Percentiles rank a stretch among this genome's conserved stretches.
Conservation (phyloP, 2,888 invertebrate species). For the Epinotia ramella region DNA sequence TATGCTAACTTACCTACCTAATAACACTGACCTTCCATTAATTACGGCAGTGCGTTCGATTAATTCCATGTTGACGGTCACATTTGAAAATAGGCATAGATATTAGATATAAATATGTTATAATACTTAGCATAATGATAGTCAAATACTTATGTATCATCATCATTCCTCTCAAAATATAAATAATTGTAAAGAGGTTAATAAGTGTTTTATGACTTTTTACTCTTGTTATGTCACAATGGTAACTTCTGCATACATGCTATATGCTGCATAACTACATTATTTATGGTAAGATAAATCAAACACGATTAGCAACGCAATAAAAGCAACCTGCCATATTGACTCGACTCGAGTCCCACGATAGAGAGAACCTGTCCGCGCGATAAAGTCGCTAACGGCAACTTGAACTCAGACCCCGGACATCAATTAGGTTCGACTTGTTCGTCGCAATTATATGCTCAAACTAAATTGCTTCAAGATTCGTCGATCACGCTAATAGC, state of each 20-base stretch:
- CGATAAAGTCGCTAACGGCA: slow-evolving; percentile 66
- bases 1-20: background rate
- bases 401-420: slow-evolving; percentile 73
- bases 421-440: slow-evolving; percentile 82
- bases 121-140: no score
- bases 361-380: slow-evolving; percentile 63
- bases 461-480: slow-evolving; percentile 81
- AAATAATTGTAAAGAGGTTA: no score
- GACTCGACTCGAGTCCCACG: slow-evolving; percentile 41
- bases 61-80: background rate
- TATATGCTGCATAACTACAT: background rate
- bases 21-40: background rate
- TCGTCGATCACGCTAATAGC: slow-evolving; percentile 77
- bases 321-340: slow-evolving; percentile 42
- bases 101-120: no score
- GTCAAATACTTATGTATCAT: no score
- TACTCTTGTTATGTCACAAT: background rate
- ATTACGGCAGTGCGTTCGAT: background rate
- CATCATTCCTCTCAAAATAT: no score
- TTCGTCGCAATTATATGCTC: slow-evolving; percentile 84
- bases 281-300: slow-evolving; percentile 21
- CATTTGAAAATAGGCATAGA: background rate
- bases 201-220: no score
- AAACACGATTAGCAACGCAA: slow-evolving; percentile 43
- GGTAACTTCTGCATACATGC: background rate